phyloP scores from a whole-genome alignment of 2,888 invertebrate species.

The Esperia sulphurella region DNA sequence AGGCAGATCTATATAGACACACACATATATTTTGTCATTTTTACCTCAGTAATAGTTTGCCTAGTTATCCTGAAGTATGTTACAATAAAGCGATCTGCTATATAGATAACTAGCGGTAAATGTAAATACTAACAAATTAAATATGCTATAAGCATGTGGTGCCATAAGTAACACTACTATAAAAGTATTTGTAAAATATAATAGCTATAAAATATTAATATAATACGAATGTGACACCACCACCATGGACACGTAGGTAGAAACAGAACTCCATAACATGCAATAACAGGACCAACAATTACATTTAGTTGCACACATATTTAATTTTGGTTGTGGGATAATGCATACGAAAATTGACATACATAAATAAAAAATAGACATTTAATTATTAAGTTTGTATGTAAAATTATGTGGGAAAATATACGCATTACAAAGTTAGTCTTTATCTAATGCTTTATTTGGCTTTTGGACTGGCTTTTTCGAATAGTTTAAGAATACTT shows the following conservation, averaged over 20 bases:
- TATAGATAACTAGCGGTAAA: conserved; percentile 36
- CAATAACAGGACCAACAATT: not conserved
- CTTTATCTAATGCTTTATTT: conserved; percentile 62
- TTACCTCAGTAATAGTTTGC: conserved; percentile 17
- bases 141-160: conserved; percentile 75
- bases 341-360: conserved; percentile 17
- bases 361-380: conserved; percentile 18
- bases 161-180: conserved; percentile 72
- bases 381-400: conserved; percentile 55
- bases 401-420: conserved; percentile 75
- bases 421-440: conserved; percentile 76
- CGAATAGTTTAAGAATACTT: conserved; percentile 56
- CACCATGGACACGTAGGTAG: not conserved
- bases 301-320: conserved; percentile 7
- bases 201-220: conserved; percentile 16
- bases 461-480: conserved; percentile 73
- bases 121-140: conserved; percentile 39
- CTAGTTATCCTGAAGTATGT: conserved; percentile 25
- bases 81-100: conserved; percentile 34
- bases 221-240: conserved; percentile 1
- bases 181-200: conserved; percentile 51
- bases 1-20: conserved; percentile 12
- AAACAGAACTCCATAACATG: not conserved
- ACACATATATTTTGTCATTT: conserved; percentile 26
- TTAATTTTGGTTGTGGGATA: conserved; percentile 22